Evolutionary conservation across 2,113 vertebrate species (phyloP), one percentile per base, ranked within the genome.

Genomic region (Gracilinanus agilis): DNA sequence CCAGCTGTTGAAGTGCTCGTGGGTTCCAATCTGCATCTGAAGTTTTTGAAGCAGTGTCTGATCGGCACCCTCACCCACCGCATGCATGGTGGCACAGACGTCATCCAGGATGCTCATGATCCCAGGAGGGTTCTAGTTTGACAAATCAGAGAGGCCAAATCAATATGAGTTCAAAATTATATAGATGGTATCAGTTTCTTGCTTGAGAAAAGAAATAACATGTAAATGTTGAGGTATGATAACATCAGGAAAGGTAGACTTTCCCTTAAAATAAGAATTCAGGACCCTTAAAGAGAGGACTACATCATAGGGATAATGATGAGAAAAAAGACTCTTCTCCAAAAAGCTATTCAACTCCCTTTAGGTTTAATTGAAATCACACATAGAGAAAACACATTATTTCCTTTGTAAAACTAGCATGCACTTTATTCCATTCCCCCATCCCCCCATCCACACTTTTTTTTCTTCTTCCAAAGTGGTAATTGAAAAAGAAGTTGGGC

Each of bases 1-100:
- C 99, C 99, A 99, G 99, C 99, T 99, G 99, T 99, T 99, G 98
- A 99, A 99, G 98, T 99, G 99, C 89, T 99, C 99, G 0, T 99
- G 99, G n/a, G 98, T 99, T 97, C 99, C 99, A 95, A 99, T 99
- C 98, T 99, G 99, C 98, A 99, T 99, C 96, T 99, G 98, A 55
- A 99, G 99, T 91, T 99, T 99, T 98, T 99, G 99, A 54, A 99
- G 99, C 98, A 99, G 98, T 0, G 99, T 99, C 98, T 99, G 99
- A 97, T 99, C 99, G 0, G 99, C 99, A 0, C 99, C 99, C 96
- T 99, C 99, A 0, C 99, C 99, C 94, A 99, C 99, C 0, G 99
- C 99, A 0, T 99, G 99, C 99, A 99, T 99, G 2, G 99, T 99
- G 98, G 99, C 99, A 0, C 99, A 99, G 27, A 99, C 99, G 0